Evolutionary conservation across 2,113 vertebrate genomes (phyloP).

Genomic region (Triplophysa dalaica): DNA sequence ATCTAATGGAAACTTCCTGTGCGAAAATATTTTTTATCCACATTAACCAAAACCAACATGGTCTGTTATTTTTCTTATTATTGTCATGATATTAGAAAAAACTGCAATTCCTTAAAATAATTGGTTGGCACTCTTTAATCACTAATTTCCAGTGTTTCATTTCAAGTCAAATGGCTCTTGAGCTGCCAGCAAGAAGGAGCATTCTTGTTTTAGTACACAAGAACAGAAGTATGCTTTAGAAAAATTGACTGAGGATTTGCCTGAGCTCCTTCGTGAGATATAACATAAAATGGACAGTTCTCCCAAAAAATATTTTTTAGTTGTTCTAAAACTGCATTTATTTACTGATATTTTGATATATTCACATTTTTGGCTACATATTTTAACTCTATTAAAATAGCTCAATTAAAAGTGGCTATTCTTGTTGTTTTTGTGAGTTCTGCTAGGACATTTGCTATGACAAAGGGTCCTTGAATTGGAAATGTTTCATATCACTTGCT

Average conservation of each 20-base stretch:
- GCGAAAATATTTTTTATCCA: too few species aligned
- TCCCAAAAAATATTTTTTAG: too few species aligned
- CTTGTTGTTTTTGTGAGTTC: neutral
- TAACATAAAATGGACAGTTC: neutral
- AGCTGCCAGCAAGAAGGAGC: neutral
- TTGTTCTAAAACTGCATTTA: neutral
- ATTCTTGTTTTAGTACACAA: neutral
- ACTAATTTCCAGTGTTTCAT: neutral
- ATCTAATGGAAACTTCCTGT: too few species aligned
- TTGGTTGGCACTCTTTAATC: neutral
- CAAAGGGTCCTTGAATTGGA: neutral
- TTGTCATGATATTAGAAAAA: neutral
- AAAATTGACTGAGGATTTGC: constrained; percentile 9
- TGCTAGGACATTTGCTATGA: too few species aligned
- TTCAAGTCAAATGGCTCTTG: constrained; percentile 1
- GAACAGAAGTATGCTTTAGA: constrained; percentile 9
- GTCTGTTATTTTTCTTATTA: too few species aligned
- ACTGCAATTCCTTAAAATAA: neutral
- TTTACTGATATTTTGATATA: neutral
- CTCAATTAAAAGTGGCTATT: neutral
- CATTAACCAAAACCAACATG: too few species aligned
- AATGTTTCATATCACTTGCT: neutral
- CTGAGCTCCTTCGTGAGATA: neutral
- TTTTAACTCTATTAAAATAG: neutral
- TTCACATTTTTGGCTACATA: neutral